These are phyloP conservation scores for Microctonus hyperodae DNA, from an alignment of 2,888 invertebrate genomes.

Conservation along the genomic window DNA sequence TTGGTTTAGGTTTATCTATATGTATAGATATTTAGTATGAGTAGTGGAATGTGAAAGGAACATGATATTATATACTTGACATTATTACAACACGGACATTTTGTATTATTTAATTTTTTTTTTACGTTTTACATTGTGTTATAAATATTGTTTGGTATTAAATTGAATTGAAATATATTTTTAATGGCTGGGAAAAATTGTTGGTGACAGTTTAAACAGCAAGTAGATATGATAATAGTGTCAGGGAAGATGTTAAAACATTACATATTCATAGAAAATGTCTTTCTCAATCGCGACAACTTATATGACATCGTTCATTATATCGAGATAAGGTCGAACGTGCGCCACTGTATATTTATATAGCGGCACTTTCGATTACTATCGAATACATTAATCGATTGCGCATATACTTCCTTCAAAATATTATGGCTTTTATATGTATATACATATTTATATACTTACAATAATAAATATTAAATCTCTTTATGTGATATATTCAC, in stretches of 20 bases:
- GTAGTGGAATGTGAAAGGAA: too few species aligned
- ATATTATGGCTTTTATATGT: slow-evolving; percentile 15
- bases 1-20: too few species aligned
- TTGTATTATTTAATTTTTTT: background rate
- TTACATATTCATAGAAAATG: background rate
- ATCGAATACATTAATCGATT: slow-evolving; percentile 39
- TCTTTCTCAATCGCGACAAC: background rate
- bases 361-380: slow-evolving; percentile 28
- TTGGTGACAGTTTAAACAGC: background rate
- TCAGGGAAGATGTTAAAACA: background rate
- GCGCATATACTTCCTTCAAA: slow-evolving; percentile 23
- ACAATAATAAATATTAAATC: slow-evolving; percentile 18
- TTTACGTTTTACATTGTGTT: background rate
- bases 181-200: too few species aligned
- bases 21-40: too few species aligned
- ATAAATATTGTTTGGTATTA: too few species aligned
- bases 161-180: too few species aligned
- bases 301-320: background rate
- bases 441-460: background rate
- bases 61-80: too few species aligned
- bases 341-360: slow-evolving; percentile 16
- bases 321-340: slow-evolving; percentile 19
- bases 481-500: too few species aligned
- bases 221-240: background rate
- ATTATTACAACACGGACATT: slow-evolving; percentile 7